These are phyloP conservation scores for Bungarus multicinctus DNA, from an alignment of 2,113 vertebrate genomes.

Conservation along the genomic window DNA sequence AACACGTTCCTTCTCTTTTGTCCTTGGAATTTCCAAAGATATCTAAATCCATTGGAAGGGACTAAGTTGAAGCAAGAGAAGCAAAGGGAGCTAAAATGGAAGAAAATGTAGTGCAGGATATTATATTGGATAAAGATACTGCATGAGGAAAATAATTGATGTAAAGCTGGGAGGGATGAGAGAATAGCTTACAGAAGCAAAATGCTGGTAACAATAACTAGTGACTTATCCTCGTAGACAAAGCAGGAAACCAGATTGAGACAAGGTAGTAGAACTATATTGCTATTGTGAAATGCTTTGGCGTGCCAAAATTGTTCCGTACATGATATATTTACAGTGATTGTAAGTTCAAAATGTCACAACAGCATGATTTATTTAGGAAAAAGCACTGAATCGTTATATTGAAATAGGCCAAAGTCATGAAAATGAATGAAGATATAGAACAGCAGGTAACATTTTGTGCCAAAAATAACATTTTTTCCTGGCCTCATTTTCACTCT, in stretches of 20 bases:
- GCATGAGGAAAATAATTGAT: neutral
- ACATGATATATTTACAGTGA: neutral
- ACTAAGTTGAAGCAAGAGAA: neutral
- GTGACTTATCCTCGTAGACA: neutral
- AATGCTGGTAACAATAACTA: neutral
- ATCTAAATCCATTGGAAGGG: neutral
- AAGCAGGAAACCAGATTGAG: neutral
- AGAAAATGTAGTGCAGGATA: neutral
- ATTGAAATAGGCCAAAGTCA: constrained; percentile 20
- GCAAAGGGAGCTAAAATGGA: neutral
- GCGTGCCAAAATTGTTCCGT: neutral
- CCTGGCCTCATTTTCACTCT: neutral
- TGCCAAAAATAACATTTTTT: constrained; percentile 16
- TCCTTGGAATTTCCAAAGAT: neutral
- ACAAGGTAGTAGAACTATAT: neutral
- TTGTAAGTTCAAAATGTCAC: neutral
- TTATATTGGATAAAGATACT: neutral
- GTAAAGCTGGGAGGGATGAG: neutral
- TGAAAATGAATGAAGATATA: constrained; percentile 24
- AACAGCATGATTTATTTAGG: neutral
- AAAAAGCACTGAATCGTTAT: constrained; percentile 12
- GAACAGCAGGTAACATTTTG: neutral
- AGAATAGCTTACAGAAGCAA: neutral
- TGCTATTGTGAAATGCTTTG: neutral
- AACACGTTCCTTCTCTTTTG: neutral